A percentile compares a stretch with the other conserved stretches of the same genome.
phyloP scores from a whole-genome alignment of 1,140 invertebrate genomes.

The Diorhabda carinulata region DNA sequence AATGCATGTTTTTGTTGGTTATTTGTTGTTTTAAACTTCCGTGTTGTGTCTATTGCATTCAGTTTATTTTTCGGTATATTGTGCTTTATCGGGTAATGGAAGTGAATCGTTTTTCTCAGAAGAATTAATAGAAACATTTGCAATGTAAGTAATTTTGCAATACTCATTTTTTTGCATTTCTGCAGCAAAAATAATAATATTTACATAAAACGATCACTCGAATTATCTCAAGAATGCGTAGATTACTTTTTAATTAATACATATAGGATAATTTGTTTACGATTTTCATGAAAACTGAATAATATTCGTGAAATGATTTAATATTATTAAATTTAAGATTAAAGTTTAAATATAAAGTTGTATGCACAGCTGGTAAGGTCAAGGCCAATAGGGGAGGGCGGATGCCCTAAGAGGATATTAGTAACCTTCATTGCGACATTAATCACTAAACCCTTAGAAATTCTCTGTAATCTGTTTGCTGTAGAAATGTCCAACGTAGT shows the following conservation, averaged over 20 bases:
- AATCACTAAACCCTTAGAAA: conserved; percentile 3
- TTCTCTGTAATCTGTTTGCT: not conserved
- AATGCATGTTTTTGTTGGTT: conserved; percentile 14
- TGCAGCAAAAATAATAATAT: not conserved
- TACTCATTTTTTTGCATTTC: not conserved
- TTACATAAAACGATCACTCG: not conserved
- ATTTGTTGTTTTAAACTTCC: conserved; percentile 13
- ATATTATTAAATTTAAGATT: not conserved
- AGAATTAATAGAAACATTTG: not conserved
- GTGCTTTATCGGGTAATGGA: conserved; percentile 6
- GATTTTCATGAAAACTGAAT: too few relatives aligned
- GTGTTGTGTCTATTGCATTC: not conserved
- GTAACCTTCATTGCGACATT: not conserved
- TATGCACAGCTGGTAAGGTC: conserved; percentile 9
- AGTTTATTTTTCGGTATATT: not conserved
- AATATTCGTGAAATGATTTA: not conserved
- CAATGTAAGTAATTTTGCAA: conserved; percentile 5
- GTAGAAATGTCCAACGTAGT: too few relatives aligned
- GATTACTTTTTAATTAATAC: too few relatives aligned
- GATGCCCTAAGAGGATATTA: conserved; percentile 4
- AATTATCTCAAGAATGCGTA: not conserved
- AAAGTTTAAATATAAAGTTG: not conserved
- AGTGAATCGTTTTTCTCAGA: not conserved
- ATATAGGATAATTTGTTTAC: too few relatives aligned
- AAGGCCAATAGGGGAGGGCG: conserved; percentile 12